Evolutionary conservation across 2,888 invertebrate species (phyloP).

Genomic region (Lamellibrachia satsuma): DNA sequence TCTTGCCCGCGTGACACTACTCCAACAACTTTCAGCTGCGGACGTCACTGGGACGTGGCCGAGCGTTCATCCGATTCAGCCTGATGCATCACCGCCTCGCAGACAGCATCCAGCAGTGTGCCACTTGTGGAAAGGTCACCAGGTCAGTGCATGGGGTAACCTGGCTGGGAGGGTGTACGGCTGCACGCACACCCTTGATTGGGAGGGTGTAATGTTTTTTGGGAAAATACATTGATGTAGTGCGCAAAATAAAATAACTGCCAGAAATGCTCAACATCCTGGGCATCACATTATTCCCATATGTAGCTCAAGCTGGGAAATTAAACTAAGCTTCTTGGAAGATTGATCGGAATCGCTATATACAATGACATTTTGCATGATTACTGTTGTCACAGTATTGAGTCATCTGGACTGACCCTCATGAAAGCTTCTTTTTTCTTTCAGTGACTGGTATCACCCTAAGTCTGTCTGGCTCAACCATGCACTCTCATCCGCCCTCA

Average conservation of each 20-base stretch:
- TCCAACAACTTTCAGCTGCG: constrained; percentile 57
- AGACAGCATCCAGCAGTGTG: constrained; percentile 66
- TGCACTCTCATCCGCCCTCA: constrained; percentile 52
- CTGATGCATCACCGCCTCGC: constrained; percentile 66
- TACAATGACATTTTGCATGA: too few relatives aligned
- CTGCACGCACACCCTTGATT: not conserved
- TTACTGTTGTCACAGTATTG: not conserved
- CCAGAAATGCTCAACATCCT: too few relatives aligned
- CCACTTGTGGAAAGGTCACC: constrained; percentile 58
- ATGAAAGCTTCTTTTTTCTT: constrained; percentile 22
- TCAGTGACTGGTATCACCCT: constrained; percentile 63
- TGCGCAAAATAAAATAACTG: too few relatives aligned
- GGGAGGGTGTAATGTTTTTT: too few relatives aligned
- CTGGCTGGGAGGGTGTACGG: not conserved
- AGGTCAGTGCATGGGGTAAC: constrained; percentile 43
- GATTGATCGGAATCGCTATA: too few relatives aligned
- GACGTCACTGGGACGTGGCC: constrained; percentile 64
- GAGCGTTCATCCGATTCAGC: constrained; percentile 66
- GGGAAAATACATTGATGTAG: not conserved
- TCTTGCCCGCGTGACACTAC: not conserved
- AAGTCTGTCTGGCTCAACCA: constrained; percentile 58
- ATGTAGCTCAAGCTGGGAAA: too few relatives aligned
- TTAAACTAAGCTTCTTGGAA: too few relatives aligned
- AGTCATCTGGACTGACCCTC: not conserved
- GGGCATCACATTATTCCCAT: too few relatives aligned